Percentiles rank a stretch among this genome's conserved stretches.
These are phyloP conservation scores for Nycticorax nycticorax DNA, from an alignment of 2,113 vertebrate species.

Conservation along the genomic window DNA sequence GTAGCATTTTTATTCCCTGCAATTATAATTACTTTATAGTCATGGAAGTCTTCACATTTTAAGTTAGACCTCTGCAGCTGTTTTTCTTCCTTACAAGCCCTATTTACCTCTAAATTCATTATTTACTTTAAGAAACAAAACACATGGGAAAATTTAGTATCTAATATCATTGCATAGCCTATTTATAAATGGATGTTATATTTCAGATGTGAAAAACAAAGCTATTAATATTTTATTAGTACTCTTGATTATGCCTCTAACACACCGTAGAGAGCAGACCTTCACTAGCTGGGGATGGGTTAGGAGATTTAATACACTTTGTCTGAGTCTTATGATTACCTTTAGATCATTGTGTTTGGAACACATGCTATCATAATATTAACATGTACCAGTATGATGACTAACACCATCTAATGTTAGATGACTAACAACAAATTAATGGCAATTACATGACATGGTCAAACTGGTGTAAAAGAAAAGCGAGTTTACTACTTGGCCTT, in stretches of 20 bases:
- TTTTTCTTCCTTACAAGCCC: neutral
- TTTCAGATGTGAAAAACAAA: conserved; percentile 13
- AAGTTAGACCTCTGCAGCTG: neutral
- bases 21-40: neutral
- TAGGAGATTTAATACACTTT: neutral
- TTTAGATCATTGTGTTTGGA: neutral
- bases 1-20: neutral
- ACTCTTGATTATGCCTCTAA: neutral
- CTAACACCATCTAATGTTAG: neutral
- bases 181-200: conserved; percentile 15
- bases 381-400: neutral
- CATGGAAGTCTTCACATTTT: neutral
- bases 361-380: neutral
- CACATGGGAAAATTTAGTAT: conserved; percentile 3
- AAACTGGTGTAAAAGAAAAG: neutral
- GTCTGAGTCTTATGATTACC: neutral
- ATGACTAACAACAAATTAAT: neutral
- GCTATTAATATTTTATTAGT: conserved; percentile 30
- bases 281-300: neutral
- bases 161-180: neutral
- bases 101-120: neutral
- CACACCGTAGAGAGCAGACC: neutral
- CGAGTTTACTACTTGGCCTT: neutral
- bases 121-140: conserved; percentile 19
- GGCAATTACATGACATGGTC: neutral